Evolutionary conservation across 2,113 vertebrate species (phyloP), one percentile per base, ranked within the genome.

Genomic region (Serinus canaria): DNA sequence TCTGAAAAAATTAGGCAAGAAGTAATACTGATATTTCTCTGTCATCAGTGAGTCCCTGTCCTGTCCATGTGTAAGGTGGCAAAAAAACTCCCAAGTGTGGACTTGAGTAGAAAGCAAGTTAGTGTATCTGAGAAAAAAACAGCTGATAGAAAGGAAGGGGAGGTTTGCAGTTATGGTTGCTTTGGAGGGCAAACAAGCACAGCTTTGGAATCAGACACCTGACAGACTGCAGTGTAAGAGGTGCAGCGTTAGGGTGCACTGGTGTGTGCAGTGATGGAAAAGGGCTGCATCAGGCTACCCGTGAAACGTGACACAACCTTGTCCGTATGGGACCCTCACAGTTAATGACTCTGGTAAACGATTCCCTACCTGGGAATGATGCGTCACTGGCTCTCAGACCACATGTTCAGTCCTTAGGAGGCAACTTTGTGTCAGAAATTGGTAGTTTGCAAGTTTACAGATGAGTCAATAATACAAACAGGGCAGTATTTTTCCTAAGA

Each of bases 181-280:
- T 87, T n/a, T 63, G 52, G 44, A 33, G 47, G 18, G 17, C 5
- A 16, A 41, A 30, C 16, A 11, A 70, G 15, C n/a, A 70, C 2
- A 7, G 6, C 8, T 49, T 58, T 84, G 43, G 41, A 60, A 83
- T 22, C 19, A 47, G n/a, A 52, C 41, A 73, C 13, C 19, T 69
- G 10, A 6, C 11, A 49, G 21, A 1, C 7, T 15, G 11, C 30
- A 21, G 25, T 53, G 53, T 39, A 30, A 68, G 59, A 80, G 7
- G 4, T 0, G 2, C 39, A 50, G 25, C 3, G 1, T 46, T 31
- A 22, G 14, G 10, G 6, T 33, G 18, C 23, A 3, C 15, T 23
- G 37, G 31, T 53, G 24, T 50, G 25, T 16, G 20, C 9, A 11
- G 35, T 37, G 41, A 83, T 35, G 41, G 46, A n/a, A 46, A 52